Evolutionary conservation across 2,888 invertebrate genomes (phyloP), one percentile per base, ranked within the genome.

Genomic region (Rotaria macrura): DNA sequence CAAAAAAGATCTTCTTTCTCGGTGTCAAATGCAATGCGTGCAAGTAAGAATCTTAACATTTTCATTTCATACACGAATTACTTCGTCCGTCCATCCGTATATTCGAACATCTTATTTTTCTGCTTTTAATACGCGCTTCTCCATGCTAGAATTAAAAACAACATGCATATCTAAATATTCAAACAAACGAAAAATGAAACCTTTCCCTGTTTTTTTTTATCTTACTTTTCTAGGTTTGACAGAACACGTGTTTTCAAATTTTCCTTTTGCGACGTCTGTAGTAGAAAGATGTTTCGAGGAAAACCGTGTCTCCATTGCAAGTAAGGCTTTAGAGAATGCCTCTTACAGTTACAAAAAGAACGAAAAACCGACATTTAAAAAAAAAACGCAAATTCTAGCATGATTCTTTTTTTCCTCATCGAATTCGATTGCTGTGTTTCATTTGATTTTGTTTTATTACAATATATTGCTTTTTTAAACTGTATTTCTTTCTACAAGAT

Each of bases 231-330:
- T 43, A 79, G 79, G 79, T 79, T 79, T 43, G 43, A 79, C 25
- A 79, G 79, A 20, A 25, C 79, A 43, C 40, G 79, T 43, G 79
- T 79, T 43, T 79, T 79, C 79, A 79, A 79, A 79, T 79, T 79
- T 79, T 79, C 79, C 43, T 79, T 43, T 43, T 79, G 79, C 14
- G 79, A 79, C n/a, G 43, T 79, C 43, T 79, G 79, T 79, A 79
- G 43, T 40, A 79, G n/a, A 79, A 34, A 79, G 14, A n/a, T 79
- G 43, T 43, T 79, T 79, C 40, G 79, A 43, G 79, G 79, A 79
- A 43, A 79, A 40, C 9, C 40, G n/a, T 79, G 79, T 43, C n/a
- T 43, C 14, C 43, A 43, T 79, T 79, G 79, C 79, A 79, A 79
- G 79, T 79, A 79, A 79, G 79, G 34, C 29, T 4, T 34, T 65